Percentiles rank a stretch among this genome's conserved stretches.
phyloP scores from a whole-genome alignment of 2,797 vertebrate genomes.

The Arrhamphus sclerolepis region DNA sequence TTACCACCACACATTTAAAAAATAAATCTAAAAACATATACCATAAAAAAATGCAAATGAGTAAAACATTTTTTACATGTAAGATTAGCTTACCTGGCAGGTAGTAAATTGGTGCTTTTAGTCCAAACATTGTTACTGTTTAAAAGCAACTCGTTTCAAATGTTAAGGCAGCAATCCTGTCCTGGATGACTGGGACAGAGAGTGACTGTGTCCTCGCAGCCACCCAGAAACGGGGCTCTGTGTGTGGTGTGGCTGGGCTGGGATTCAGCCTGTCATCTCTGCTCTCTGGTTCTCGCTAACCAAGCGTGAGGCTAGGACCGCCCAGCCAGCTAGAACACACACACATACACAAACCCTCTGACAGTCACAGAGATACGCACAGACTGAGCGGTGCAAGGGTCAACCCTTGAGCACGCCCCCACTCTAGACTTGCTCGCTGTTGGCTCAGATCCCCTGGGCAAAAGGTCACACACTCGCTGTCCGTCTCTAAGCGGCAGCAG shows the following conservation, averaged over 20 bases:
- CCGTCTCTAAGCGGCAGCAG: slow-evolving; percentile 60
- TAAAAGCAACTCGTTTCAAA: slow-evolving; percentile 69
- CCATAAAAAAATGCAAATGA: slow-evolving; percentile 11
- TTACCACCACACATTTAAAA: slow-evolving; percentile 1
- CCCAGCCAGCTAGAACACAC: slow-evolving; percentile 74
- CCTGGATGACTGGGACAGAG: slow-evolving; percentile 77
- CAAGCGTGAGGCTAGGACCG: slow-evolving; percentile 76
- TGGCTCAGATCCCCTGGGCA: slow-evolving; percentile 58
- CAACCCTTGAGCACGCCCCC: slow-evolving; percentile 65
- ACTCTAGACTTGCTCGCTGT: slow-evolving; percentile 63
- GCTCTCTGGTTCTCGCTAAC: slow-evolving; percentile 77
- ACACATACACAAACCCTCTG: slow-evolving; percentile 57
- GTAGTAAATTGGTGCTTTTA: slow-evolving; percentile 97
- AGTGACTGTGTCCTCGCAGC: slow-evolving; percentile 72
- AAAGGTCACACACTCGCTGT: slow-evolving; percentile 73
- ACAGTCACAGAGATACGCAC: slow-evolving; percentile 63
- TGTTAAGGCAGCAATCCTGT: slow-evolving; percentile 60
- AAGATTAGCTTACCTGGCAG: slow-evolving; percentile 89
- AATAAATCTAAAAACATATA: not conserved
- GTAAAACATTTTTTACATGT: slow-evolving; percentile 8
- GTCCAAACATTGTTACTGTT: slow-evolving; percentile 94
- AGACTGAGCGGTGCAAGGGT: slow-evolving; percentile 72
- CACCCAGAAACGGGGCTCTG: slow-evolving; percentile 76
- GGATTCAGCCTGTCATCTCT: slow-evolving; percentile 81
- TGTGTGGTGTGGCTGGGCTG: slow-evolving; percentile 74